Base-by-base conservation (phyloP, 1,140 invertebrate genomes). In the Geopemphigus sp. region DNA sequence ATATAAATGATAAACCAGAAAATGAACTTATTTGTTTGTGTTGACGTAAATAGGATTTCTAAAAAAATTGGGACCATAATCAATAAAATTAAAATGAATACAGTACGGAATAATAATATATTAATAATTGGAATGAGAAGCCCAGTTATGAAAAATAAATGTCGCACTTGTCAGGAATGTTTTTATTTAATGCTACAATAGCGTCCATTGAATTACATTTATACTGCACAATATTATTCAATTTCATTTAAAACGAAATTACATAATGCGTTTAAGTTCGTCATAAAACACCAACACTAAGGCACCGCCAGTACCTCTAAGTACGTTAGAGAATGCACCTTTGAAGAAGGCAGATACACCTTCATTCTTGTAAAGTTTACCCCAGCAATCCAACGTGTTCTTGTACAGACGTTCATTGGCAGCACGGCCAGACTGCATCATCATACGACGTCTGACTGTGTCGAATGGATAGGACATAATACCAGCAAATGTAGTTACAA, bases 381-480 rank as follows among this genome's bases (percentile, higher is more conserved):
- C 84, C 91, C 92, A 93, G 85, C 90, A 92, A 84, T 92, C 89
- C 45, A 90, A 83, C 15, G 92, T 93, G 86, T 85, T 91, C 85
- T 90, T 92, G 89, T 93, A 93, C 83, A 90, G 85, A 80, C 91
- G 89, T 17, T 93, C 91, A 47, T 83, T 83, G 84, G 90, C 89
- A 54, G 89, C 87, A 82, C 90, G 88, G 26, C 92, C 92, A 84
- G 91, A 92, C 87, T 93, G 91, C 92, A 94, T 94, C 92, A 95
- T 95, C 93, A 95, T 95, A 85, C 94, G 90, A 85, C 94, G 90
- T 87, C 94, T 89, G 64, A 95, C 94, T 64, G 94, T 95, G 85
- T 95, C 94, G 85, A 94, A 94, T 83, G 94, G 94, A 89, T 95
- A 95, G 19, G 93, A 94, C 73, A 94, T 88, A 82, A 95, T 90